phyloP scores from a whole-genome alignment of 2,888 invertebrate species.

The Mesochorus sp. region DNA sequence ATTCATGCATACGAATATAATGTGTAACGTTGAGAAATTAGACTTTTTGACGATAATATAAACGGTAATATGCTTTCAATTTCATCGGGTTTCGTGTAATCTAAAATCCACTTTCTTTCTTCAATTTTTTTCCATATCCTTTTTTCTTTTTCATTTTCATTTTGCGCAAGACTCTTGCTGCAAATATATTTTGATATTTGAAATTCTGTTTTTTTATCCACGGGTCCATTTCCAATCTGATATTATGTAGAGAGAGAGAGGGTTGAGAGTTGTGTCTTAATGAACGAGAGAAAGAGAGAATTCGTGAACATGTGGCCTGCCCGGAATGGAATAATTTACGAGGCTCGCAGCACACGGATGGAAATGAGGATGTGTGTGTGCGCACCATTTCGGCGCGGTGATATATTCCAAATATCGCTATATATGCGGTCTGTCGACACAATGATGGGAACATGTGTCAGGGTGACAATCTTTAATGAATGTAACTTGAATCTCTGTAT shows the following conservation, averaged over 20 bases:
- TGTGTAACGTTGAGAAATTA: no score
- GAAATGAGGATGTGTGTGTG: conserved; percentile 20
- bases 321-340: conserved; percentile 39
- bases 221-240: conserved; percentile 11
- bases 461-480: background rate
- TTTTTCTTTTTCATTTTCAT: no score
- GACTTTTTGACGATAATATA: no score
- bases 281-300: background rate
- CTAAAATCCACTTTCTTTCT: no score
- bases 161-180: no score
- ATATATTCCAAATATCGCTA: conserved; percentile 43
- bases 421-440: background rate
- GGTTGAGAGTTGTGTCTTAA: background rate
- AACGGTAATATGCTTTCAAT: no score
- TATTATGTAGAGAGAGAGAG: conserved; percentile 18
- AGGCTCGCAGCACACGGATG: conserved; percentile 29
- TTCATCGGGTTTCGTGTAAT: no score
- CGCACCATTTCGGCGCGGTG: background rate
- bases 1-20: no score
- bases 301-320: conserved; percentile 18
- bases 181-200: no score
- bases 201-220: no score
- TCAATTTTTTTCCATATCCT: no score
- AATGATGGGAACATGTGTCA: background rate
- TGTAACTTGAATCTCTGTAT: background rate